Percentiles rank a stretch among this genome's conserved stretches.
These are phyloP conservation scores for Percopsis omiscomaycus DNA, from an alignment of 2,797 vertebrate species.

Conservation along the genomic window DNA sequence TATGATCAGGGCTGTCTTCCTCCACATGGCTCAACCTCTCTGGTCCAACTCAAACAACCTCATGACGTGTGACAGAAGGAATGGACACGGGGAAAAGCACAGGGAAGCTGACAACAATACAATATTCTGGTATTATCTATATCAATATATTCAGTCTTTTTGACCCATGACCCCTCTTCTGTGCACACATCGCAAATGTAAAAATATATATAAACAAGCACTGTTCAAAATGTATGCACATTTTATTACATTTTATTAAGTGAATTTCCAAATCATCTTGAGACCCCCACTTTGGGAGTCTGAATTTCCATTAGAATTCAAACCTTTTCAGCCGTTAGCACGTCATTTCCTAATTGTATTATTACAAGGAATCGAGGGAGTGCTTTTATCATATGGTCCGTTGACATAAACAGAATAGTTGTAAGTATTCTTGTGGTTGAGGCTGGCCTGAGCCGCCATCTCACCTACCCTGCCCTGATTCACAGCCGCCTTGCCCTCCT, in stretches of 20 bases:
- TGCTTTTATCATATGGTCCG: background rate
- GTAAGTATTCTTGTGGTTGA: background rate
- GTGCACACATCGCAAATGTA: no score
- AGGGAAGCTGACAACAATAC: conserved; percentile 20
- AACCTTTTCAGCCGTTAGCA: no score
- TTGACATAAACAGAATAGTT: background rate
- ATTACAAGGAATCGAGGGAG: no score
- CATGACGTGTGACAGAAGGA: conserved; percentile 37
- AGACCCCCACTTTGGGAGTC: no score
- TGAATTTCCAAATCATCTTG: no score
- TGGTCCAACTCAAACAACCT: conserved; percentile 48
- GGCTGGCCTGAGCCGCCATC: background rate
- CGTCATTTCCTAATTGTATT: no score
- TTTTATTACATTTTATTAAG: no score
- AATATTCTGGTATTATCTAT: conserved; percentile 6
- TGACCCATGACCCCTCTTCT: no score
- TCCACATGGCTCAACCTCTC: conserved; percentile 45
- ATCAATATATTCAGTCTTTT: no score
- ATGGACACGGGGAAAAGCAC: conserved; percentile 32
- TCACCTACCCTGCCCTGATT: conserved; percentile 88
- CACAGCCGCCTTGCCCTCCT: conserved; percentile 90
- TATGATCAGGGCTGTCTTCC: conserved; percentile 48
- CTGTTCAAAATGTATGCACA: no score
- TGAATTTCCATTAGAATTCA: no score
- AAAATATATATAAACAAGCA: no score